Conservation (phyloP, 2,888 invertebrate genomes). For the Troides helena region DNA sequence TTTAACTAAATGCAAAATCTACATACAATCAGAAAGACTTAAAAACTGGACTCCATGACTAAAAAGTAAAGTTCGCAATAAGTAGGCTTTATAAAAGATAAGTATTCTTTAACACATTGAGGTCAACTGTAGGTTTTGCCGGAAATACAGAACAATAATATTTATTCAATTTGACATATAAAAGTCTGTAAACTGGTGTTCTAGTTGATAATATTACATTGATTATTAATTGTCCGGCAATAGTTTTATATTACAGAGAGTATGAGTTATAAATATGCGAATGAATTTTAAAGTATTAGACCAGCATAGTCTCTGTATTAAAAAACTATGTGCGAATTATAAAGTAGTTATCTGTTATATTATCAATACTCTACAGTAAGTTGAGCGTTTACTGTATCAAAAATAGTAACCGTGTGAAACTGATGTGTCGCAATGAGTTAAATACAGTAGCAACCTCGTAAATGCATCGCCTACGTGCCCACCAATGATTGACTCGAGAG, state of each 20-base stretch:
- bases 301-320: slow-evolving; percentile 22
- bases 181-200: background rate
- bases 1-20: slow-evolving; percentile 75
- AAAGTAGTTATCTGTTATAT: background rate
- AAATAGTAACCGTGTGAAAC: slow-evolving; percentile 15
- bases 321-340: slow-evolving; percentile 14
- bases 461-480: slow-evolving; percentile 27
- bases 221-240: slow-evolving; percentile 25
- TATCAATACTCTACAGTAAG: background rate
- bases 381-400: slow-evolving; percentile 1
- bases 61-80: slow-evolving; percentile 32
- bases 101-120: background rate
- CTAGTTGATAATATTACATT: background rate
- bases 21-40: slow-evolving; percentile 69
- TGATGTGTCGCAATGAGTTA: slow-evolving; percentile 20
- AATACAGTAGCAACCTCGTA: slow-evolving; percentile 26
- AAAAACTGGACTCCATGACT: slow-evolving; percentile 58
- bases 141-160: background rate
- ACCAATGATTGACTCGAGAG: slow-evolving; percentile 17
- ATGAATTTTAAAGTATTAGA: slow-evolving; percentile 2
- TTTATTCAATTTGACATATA: background rate
- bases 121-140: background rate
- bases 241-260: slow-evolving; percentile 40
- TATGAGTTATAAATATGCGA: slow-evolving; percentile 29
- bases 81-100: slow-evolving; percentile 12